These are phyloP conservation scores for Anthrax anthrax DNA, from an alignment of 2,888 invertebrate species.

Conservation along the genomic window DNA sequence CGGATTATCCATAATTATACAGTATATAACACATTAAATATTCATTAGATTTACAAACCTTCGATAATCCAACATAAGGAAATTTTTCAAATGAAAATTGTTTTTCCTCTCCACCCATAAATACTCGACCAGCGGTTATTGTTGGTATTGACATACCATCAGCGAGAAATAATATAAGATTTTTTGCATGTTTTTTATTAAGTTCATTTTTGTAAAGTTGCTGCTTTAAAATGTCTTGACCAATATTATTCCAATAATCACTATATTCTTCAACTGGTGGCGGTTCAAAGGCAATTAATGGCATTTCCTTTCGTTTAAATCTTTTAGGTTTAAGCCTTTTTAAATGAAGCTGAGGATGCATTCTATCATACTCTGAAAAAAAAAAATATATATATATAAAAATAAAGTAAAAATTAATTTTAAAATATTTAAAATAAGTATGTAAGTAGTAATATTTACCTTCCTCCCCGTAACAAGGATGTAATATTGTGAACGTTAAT, in stretches of 20 bases:
- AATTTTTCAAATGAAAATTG: slow-evolving; percentile 61
- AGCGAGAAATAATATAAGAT: slow-evolving; percentile 57
- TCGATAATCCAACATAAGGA: slow-evolving; percentile 59
- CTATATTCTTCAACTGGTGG: slow-evolving; percentile 22
- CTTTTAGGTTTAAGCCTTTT: background rate
- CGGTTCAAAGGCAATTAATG: slow-evolving; percentile 22
- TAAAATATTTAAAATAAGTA: too few species aligned
- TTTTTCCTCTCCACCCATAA: slow-evolving; percentile 63
- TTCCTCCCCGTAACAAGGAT: too few species aligned
- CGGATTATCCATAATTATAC: too few species aligned
- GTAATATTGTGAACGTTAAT: too few species aligned
- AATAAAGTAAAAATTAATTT: too few species aligned
- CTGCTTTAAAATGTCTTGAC: slow-evolving; percentile 31
- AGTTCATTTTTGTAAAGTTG: slow-evolving; percentile 25
- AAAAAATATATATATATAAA: too few species aligned
- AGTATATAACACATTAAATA: too few species aligned
- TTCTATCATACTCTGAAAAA: slow-evolving; percentile 11
- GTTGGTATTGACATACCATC: slow-evolving; percentile 84
- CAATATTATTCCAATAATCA: slow-evolving; percentile 37
- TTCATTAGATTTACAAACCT: too few species aligned
- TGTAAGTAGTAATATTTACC: too few species aligned
- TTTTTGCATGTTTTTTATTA: slow-evolving; percentile 36
- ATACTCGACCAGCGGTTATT: slow-evolving; percentile 61
- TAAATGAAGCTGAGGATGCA: slow-evolving; percentile 25
- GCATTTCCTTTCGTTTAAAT: slow-evolving; percentile 25